Evolutionary conservation across 2,797 vertebrate species (phyloP), one percentile per base, ranked within the genome.

Genomic region (Taenioides sp.): DNA sequence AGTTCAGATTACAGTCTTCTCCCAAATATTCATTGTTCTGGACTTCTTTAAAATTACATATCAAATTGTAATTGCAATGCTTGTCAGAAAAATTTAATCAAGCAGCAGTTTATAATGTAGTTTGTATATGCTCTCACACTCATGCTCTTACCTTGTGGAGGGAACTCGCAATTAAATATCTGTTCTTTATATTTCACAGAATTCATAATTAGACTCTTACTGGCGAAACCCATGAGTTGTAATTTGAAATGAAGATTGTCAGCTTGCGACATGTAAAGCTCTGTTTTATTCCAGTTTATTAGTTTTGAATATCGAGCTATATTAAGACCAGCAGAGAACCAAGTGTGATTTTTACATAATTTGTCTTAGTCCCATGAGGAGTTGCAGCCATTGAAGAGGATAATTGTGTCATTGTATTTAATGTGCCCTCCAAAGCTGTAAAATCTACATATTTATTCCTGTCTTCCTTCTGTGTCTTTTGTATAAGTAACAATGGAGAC

Each of bases 401-500:
- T 75, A 62, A 72, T 81, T 6, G n/a, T 59, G 75, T 73, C 57
- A 75, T 49, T 63, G 74, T 71, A 71, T 78, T 77, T 72, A 81
- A 62, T 3, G 7, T 75, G 68, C 76, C 75, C 82, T 89, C 73
- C 75, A 70, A 86, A 74, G 75, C 82, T 69, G 47, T 80, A 74
- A 80, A 79, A 69, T 40, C 43, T 9, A 3, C 34, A 75, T 76
- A 10, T 47, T 75, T 80, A 43, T 87, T 80, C 58, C 74, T 75
- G 61, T 65, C 67, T 75, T 75, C 64, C 69, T 76, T 59, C 64
- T 47, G 18, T 79, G 25, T 71, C 34, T 69, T 67, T 70, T 66
- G 85, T 74, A 80, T 71, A 62, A 83, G 82, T 83, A n/a, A 81
- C 85, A 84, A 84, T 74, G 78, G 58, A 68, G 57, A 74, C 67